Base-by-base conservation (phyloP, 64 coral and sea anemone species). In the Montipora cactus region DNA sequence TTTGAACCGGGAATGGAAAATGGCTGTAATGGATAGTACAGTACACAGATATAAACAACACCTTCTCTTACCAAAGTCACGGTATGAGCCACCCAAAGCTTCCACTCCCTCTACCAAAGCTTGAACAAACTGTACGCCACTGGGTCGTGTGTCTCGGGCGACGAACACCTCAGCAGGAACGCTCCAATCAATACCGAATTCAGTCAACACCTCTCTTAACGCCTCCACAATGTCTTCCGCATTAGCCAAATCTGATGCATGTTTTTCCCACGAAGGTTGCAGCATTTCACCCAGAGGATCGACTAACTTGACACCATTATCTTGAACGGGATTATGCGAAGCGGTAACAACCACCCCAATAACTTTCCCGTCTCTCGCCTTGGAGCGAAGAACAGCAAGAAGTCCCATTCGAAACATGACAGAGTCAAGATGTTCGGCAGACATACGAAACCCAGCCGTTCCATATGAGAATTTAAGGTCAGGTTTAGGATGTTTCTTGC, bases 381-480 rank as follows among this genome's bases (percentile, higher is more conserved):
- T 92, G 16, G 98, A 99, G n/a, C 98, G 89, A 25, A 99, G 52
- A 1, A 93, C 92, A 14, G 98, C 98, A 1, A 99, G 92, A 22
- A 99, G 61, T 64, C 98, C 98, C 98, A 99, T 99, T 79, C 98
- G 95, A 59, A 91, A 99, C 98, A 99, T 99, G 9, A 99, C 98
- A 80, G 95, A 94, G 58, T 96, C 91, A 0, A 99, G 89, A 23
- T 74, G 62, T 46, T 79, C 89, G 7, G 95, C 90, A 18, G 81
- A 78, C 51, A 79, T 79, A 20, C 98, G 94, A 83, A 99, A 99
- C 13, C 98, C 98, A 1, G 98, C 98, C 9, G 98, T 99, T 47
- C 98, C 98, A 74, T 99, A 99, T 47, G 88, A 72, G 67, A 96
- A 99, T 78, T 90, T 99, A 2, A 92, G 67, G 15, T 88, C 62